Evolutionary conservation across 2,888 invertebrate species (phyloP), one percentile per base, ranked within the genome.

Genomic region (Drosophila paranaensis): DNA sequence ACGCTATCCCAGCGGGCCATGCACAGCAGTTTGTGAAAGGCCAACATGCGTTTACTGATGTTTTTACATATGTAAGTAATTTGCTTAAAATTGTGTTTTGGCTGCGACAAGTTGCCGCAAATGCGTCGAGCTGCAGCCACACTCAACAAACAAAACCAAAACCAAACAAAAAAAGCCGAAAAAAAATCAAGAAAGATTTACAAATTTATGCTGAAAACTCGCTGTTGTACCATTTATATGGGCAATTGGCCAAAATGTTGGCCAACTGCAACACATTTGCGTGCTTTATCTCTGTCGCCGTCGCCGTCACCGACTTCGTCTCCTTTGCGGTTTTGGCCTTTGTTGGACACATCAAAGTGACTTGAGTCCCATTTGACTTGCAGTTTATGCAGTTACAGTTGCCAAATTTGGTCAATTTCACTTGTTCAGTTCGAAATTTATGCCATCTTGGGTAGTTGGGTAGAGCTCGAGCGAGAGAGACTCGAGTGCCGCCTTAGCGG

Each of bases 351-450:
- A 77, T 85, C 88, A 81, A 79, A 74, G 79, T 74, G 88, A 89
- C 81, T 86, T 56, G 70, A 69, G 66, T 77, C 50, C 65, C 73
- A 79, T 79, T 82, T 76, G 85, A 81, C 74, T 85, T 82, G 79
- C 60, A 79, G 71, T 62, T 71, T 76, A 58, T 76, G 76, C 77
- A 81, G 75, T 74, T 74, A 64, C 82, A 68, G 65, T 84, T 78
- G 75, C 89, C 84, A 87, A 77, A 81, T 85, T 79, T 85, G 89
- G 88, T 61, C 77, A 87, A 72, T 87, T 84, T 84, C 89, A 89
- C 84, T 84, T 84, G 88, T 83, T 77, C 71, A 72, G 69, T 71
- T 60, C 53, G 76, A 71, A 79, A 78, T 79, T 65, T 76, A 76
- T 78, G 71, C 77, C 77, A 61, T 75, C 65, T 75, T 65, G 60